Conservation (phyloP, 1,140 invertebrate genomes). For the Cherax destructor region DNA sequence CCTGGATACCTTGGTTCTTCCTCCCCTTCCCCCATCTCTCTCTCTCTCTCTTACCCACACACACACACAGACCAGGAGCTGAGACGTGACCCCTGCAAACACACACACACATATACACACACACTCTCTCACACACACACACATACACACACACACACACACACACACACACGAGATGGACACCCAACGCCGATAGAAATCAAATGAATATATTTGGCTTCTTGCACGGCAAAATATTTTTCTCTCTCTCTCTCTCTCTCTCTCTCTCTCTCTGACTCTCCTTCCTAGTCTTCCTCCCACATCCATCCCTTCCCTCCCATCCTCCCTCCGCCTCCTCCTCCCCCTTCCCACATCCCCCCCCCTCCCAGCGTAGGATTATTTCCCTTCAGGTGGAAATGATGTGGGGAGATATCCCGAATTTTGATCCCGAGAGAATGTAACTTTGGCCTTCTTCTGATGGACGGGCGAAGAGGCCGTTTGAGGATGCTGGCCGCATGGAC, state of each 20-base stretch:
- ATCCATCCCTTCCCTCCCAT: not conserved
- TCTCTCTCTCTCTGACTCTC: not conserved
- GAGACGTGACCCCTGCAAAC: too few relatives aligned
- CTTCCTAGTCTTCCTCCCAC: not conserved
- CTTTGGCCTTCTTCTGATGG: constrained; percentile 17
- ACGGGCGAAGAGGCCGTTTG: not conserved
- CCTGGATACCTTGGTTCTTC: not conserved
- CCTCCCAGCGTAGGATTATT: constrained; percentile 9
- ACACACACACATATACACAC: not conserved
- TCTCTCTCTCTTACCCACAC: not conserved
- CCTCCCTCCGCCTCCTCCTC: not conserved
- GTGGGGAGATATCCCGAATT: constrained; percentile 22
- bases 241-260: not conserved
- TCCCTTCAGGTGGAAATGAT: constrained; percentile 49
- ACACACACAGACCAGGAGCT: not conserved
- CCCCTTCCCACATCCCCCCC: too few relatives aligned
- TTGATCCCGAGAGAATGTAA: constrained; percentile 17
- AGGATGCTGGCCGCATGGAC: not conserved
- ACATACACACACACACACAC: not conserved
- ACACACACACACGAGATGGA: not conserved
- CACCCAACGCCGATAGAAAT: not conserved
- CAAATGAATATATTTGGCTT: not conserved
- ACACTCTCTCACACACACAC: constrained; percentile 3
- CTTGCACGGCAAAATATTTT: not conserved
- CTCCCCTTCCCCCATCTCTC: too few relatives aligned